phyloP scores from a whole-genome alignment of 2,888 invertebrate species.

The Shargacucullia verbasci region DNA sequence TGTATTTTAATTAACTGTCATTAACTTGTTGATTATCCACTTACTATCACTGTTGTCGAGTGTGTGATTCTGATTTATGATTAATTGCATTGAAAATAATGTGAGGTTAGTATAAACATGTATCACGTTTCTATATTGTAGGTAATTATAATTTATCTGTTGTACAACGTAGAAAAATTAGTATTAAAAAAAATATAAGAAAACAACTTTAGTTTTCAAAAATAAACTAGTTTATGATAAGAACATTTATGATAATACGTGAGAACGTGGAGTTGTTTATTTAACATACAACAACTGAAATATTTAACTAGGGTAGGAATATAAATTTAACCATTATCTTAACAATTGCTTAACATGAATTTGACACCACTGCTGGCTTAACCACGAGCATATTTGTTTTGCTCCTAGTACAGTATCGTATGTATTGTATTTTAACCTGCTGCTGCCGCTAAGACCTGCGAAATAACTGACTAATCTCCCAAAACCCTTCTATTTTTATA shows the following conservation, averaged over 20 bases:
- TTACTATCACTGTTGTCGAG: slow-evolving; percentile 6
- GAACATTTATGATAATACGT: too few species aligned
- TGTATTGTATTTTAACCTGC: slow-evolving; percentile 32
- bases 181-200: too few species aligned
- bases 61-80: background rate
- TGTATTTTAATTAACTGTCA: slow-evolving; percentile 8
- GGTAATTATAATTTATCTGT: too few species aligned
- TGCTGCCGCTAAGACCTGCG: slow-evolving; percentile 20
- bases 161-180: too few species aligned
- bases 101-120: too few species aligned
- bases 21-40: background rate
- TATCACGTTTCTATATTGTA: too few species aligned
- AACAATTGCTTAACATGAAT: slow-evolving; percentile 31
- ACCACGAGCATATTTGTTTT: slow-evolving; percentile 19
- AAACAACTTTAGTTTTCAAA: too few species aligned
- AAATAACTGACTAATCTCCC: slow-evolving; percentile 33
- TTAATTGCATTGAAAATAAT: too few species aligned
- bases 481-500: slow-evolving; percentile 6
- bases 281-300: too few species aligned
- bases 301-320: slow-evolving; percentile 22
- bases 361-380: slow-evolving; percentile 19
- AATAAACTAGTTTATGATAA: too few species aligned
- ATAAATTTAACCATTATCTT: slow-evolving; percentile 15
- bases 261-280: slow-evolving; percentile 2
- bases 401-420: slow-evolving; percentile 12